Base-by-base conservation (phyloP, 2,797 vertebrate genomes). In the Graptemys geographica region DNA sequence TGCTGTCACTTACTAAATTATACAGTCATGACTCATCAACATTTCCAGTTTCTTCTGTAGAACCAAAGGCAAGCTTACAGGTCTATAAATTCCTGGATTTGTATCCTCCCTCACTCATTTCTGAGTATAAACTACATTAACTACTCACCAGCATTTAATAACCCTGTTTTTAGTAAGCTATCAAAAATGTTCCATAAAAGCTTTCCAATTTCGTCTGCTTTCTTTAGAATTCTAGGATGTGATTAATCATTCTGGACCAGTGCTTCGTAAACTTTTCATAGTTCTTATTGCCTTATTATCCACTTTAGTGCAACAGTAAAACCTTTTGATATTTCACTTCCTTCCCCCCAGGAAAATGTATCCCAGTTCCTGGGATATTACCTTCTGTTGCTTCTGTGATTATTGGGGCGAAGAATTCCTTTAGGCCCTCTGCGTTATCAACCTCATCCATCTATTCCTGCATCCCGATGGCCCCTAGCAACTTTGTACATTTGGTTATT, bases 261-360 rank as follows among this genome's bases (percentile, higher is more conserved):
- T 96, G 83, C 25, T 10, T 86, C 83, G 82, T 96, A 81, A 96
- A 92, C 80, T 94, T 95, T 85, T 93, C 93, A 97, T 93, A 87
- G 92, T 89, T 87, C 88, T 96, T 97, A 97, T 96, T 97, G 92
- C 89, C 94, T 96, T 96, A 94, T 96, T 96, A 96, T 95, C 94
- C 95, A 95, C 94, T 94, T 53, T 87, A 93, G 74, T 92, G 94
- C 72, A 5, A 95, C 90, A 95, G 86, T 90, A 95, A 96, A 96
- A 95, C 92, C 95, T 98, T 96, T 90, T 95, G 95, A 97, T 96
- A 94, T 97, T 96, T 95, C 89, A 89, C 94, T 94, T 96, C 80
- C 59, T 92, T 94, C 94, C 95, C 65, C 95, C 5, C 78, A 96
- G 94, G 96, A 96, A 95, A 97, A 95, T 76, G 88, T 94, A 96